Evolutionary conservation across 1,140 invertebrate species (phyloP), one percentile per base, ranked within the genome.

Genomic region (Drosophila fuyamai): DNA sequence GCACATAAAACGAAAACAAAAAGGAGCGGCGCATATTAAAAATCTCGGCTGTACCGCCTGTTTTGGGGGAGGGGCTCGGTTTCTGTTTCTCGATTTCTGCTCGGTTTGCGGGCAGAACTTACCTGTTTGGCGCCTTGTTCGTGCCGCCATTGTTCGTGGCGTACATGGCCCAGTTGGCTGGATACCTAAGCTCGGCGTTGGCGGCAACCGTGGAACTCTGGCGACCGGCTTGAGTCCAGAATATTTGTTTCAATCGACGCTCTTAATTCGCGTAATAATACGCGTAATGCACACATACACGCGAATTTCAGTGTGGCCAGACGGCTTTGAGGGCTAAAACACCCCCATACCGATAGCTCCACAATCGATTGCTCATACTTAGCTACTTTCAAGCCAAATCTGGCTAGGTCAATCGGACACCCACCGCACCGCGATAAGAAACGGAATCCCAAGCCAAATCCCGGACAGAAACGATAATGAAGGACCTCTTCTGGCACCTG

Each of bases 81-180:
- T 23, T 23, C 23, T 23, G 23, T 23, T 23, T 23, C 23, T 23
- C 23, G 35, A 57, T 23, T 57, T 27, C 8, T 23, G 35, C 38
- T 29, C 23, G n/a, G 6, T 29, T 60, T 44, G 40, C n/a, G 18
- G 38, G 16, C 16, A 35, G 38, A 60, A 73, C 74, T 77, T 44
- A 89, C 85, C 81, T 88, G 70, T 88, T 88, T 89, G 83, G 80
- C 83, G 83, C 83, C 83, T 88, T 88, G 81, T 83, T 88, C 44
- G 80, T 73, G 67, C 53, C 81, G 53, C 71, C 83, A 89, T 88
- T 88, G 53, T 88, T 88, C 36, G 83, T 88, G 57, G 84, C 83
- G 83, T 88, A 88, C 83, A 88, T 88, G 84, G 67, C 80, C 83
- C 48, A 54, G 47, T 18, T 76, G 60, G 66, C 62, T 51, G 9